Evolutionary conservation across 2,888 invertebrate genomes (phyloP), one percentile per base, ranked within the genome.

Genomic region (Pedicia rivosa): DNA sequence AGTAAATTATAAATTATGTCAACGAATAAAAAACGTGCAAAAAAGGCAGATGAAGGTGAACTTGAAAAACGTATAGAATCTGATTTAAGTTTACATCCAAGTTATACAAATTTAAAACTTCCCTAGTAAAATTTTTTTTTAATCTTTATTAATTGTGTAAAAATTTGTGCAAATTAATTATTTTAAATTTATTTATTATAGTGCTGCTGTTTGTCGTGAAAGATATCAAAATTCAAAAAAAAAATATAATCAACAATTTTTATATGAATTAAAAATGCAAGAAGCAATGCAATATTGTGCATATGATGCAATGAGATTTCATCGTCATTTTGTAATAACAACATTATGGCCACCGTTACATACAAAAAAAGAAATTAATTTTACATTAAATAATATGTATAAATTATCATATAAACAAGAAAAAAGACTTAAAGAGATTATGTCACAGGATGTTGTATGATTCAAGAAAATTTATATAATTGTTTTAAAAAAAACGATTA

Each of bases 201-300:
- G 44, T 25, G 17, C 19, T 20, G 38, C 26, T 4, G 30, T 41
- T 8, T 44, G 44, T 36, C 39, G 35, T 13, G 16, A 19, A 20
- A 32, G 43, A 20, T 41, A 42, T 29, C 14, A 29, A 26, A 19
- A 35, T 9, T 29, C 37, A 22, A 39, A 38, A 31, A 15, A 31
- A 30, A 30, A 36, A 33, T 59, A 59, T 47, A 57, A 59, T 48
- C 50, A 52, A 42, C 56, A 56, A 47, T 59, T 61, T 51, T 52
- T 53, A 42, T 50, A 54, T 46, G 61, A 61, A 55, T 53, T 61
- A 46, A 49, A 54, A 46, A 52, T 52, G 45, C 54, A 55, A 42
- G 60, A 58, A 45, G 50, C 54, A 40, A 59, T 59, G 58, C 60
- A 61, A 42, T 55, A 56, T n/a, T 55, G 50, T 42, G 60, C 60